Evolutionary conservation across 2,888 invertebrate genomes (phyloP).

Genomic region (Ophion costatus): DNA sequence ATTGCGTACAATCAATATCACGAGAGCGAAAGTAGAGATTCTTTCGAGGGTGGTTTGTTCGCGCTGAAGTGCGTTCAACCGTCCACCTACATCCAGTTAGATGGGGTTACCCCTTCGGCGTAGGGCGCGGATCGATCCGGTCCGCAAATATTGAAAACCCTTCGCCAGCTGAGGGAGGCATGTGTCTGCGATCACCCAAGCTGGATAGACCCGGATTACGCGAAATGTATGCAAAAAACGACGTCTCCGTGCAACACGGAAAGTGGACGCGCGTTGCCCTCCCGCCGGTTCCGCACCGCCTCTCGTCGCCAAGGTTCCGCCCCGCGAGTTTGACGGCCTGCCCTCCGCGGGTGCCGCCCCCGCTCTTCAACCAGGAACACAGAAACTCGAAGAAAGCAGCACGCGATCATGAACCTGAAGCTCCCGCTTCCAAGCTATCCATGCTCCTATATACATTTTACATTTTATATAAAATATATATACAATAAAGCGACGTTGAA

Average conservation of each 20-base stretch:
- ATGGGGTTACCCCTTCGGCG: background rate
- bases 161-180: background rate
- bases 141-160: background rate
- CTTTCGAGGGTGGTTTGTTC: background rate
- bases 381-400: conserved; percentile 77
- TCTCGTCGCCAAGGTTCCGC: conserved; percentile 83
- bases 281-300: conserved; percentile 80
- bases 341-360: conserved; percentile 84
- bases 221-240: conserved; percentile 10
- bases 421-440: conserved; percentile 21
- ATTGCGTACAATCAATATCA: background rate
- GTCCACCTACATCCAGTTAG: background rate
- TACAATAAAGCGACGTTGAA: background rate
- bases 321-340: conserved; percentile 84
- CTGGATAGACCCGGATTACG: conserved; percentile 3
- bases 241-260: conserved; percentile 58
- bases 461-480: conserved; percentile 32
- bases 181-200: background rate
- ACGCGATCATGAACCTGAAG: conserved; percentile 56
- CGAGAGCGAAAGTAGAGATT: no score
- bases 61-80: background rate
- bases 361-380: conserved; percentile 83
- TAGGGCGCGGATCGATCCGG: conserved; percentile 3
- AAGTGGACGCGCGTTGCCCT: conserved; percentile 57
- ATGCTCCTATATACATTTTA: conserved; percentile 18